Conservation (phyloP, 2,113 vertebrate species). For the Pontoporia blainvillei region DNA sequence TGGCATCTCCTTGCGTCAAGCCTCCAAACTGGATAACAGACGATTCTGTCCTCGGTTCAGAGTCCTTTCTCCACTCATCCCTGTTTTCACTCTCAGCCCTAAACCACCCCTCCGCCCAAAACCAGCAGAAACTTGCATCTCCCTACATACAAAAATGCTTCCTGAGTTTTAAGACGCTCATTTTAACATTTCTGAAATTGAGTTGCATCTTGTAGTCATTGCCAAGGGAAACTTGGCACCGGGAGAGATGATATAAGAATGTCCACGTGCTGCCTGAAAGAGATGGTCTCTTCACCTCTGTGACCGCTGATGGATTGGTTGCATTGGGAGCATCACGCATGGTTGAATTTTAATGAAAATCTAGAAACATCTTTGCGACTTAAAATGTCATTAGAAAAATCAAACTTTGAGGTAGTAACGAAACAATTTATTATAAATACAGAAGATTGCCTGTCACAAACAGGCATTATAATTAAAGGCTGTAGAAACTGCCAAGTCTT, state of each 20-base stretch:
- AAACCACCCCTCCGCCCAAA: not conserved
- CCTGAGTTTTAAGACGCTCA: not conserved
- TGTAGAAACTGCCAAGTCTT: not conserved
- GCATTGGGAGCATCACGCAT: not conserved
- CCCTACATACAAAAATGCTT: not conserved
- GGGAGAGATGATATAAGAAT: not conserved
- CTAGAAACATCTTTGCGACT: not conserved
- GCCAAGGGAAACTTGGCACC: not conserved
- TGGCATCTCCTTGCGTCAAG: too few relatives aligned
- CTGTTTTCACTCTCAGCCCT: not conserved
- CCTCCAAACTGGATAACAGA: not conserved
- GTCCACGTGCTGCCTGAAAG: not conserved
- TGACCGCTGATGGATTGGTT: not conserved
- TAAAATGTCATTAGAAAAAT: not conserved
- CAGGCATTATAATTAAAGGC: not conserved
- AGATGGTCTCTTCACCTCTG: not conserved
- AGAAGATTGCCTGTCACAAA: not conserved
- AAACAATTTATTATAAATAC: not conserved
- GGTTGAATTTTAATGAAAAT: not conserved
- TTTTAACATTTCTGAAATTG: not conserved
- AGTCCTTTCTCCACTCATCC: not conserved
- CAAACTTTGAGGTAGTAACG: not conserved
- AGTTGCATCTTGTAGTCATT: not conserved
- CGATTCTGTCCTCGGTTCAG: not conserved
- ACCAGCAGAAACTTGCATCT: not conserved